Evolutionary conservation across 2,797 vertebrate genomes (phyloP).

Genomic region (Premnoplex brunnescens): DNA sequence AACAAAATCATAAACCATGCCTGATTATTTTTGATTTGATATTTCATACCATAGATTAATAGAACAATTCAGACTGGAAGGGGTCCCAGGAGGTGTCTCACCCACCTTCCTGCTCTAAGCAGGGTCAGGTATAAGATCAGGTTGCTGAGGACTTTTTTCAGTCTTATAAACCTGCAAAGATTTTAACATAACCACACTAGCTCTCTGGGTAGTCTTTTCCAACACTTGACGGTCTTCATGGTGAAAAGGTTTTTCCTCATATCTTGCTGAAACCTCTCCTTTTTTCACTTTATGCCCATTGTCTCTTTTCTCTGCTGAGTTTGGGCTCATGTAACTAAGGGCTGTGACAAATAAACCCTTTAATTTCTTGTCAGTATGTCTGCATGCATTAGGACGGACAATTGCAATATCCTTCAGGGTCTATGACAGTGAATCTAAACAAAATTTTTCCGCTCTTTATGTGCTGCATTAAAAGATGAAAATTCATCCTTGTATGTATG

Average conservation of each 20-base stretch:
- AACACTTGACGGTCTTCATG: background rate
- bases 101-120: background rate
- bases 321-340: background rate
- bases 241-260: background rate
- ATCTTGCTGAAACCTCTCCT: background rate
- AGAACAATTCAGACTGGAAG: background rate
- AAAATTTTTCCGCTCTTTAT: background rate
- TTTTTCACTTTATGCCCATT: background rate
- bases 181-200: background rate
- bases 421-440: background rate
- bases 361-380: background rate
- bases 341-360: background rate
- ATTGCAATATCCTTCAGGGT: background rate
- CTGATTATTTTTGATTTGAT: background rate
- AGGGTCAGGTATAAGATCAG: background rate
- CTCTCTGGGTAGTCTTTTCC: background rate
- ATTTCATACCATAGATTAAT: background rate
- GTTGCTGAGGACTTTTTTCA: background rate
- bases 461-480: constrained; percentile 17
- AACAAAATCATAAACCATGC: background rate
- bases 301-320: background rate
- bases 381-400: background rate
- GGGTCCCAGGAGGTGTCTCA: background rate
- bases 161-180: background rate
- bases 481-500: background rate